These are phyloP conservation scores for Lacerta bilineata DNA, from an alignment of 2,797 vertebrate genomes.

Conservation along the genomic window DNA sequence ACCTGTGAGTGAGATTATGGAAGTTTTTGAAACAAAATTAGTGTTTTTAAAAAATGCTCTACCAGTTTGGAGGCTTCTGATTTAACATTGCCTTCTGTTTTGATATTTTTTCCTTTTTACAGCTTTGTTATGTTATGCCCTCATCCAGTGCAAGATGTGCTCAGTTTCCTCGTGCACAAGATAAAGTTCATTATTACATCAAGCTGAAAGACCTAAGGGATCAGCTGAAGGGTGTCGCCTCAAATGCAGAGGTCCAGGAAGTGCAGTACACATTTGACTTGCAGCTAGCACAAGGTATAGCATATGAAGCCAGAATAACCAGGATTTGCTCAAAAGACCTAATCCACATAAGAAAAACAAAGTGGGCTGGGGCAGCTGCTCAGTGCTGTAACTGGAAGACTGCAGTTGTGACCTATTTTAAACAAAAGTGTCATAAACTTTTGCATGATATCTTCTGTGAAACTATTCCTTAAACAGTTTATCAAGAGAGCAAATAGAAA, in stretches of 20 bases:
- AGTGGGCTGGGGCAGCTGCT: neutral
- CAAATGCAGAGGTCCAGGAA: conserved; percentile 87
- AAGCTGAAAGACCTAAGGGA: conserved; percentile 94
- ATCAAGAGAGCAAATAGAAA: neutral
- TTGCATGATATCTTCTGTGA: neutral
- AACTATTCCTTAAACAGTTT: neutral
- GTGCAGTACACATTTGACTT: conserved; percentile 91
- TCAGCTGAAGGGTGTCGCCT: conserved; percentile 87
- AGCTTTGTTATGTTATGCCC: conserved; percentile 98
- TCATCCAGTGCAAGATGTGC: conserved; percentile 97
- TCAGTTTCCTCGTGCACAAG: conserved; percentile 98
- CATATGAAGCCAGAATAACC: neutral
- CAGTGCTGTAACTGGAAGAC: neutral
- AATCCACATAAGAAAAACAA: neutral
- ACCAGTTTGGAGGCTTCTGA: neutral
- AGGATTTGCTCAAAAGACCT: neutral
- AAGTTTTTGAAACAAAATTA: neutral
- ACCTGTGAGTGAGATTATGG: neutral
- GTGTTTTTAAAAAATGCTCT: neutral
- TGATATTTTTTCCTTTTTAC: conserved; percentile 19
- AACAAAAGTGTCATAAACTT: neutral
- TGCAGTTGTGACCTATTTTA: neutral
- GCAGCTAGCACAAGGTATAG: conserved; percentile 90
- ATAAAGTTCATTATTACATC: conserved; percentile 99
- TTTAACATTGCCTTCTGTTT: conserved; percentile 23